Evolutionary conservation across 1,140 invertebrate species (phyloP), one percentile per base, ranked within the genome.

Genomic region (Heterodera carotae): DNA sequence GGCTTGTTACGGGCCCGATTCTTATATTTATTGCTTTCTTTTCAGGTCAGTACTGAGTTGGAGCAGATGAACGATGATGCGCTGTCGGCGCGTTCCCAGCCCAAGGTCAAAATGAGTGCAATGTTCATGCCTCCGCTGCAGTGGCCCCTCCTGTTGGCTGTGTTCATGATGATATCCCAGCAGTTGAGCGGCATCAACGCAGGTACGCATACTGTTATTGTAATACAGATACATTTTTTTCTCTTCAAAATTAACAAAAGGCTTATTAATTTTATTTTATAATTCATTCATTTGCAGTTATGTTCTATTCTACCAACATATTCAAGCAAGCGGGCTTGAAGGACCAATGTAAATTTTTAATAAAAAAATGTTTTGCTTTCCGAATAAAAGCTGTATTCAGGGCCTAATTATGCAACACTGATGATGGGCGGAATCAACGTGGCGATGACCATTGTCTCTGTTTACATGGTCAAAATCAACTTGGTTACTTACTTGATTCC

Each of bases 141-240:
- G n/a, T 88, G 86, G 86, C 85, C 85, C 27, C 72, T 96, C 53
- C 92, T 93, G 0, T 78, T 84, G 92, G 92, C 93, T 0, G 87
- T 96, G 8, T 93, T 93, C 2, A 90, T 97, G 36, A 96, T 96
- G 94, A 94, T 84, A 94, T 96, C 90, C 18, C 94, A 97, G 90
- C 94, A 97, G 88, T 89, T 96, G 76, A 94, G 92, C 80, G 95
- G 94, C 29, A 95, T 95, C 81, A 96, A 95, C 84, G 94, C 93
- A 2, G 71, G 71, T 74, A 29, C 12, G 92, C 95, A 53, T 36
- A 12, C 6, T 6, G 95, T 95, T 84, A n/a, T n/a, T n/a, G n/a
- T n/a, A n/a, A n/a, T n/a, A n/a, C n/a, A n/a, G n/a, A n/a, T n/a
- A n/a, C n/a, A n/a, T n/a, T n/a, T n/a, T n/a, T n/a, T n/a, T n/a